Evolutionary conservation across 2,797 vertebrate genomes (phyloP).

Genomic region (Ammospiza maritima): DNA sequence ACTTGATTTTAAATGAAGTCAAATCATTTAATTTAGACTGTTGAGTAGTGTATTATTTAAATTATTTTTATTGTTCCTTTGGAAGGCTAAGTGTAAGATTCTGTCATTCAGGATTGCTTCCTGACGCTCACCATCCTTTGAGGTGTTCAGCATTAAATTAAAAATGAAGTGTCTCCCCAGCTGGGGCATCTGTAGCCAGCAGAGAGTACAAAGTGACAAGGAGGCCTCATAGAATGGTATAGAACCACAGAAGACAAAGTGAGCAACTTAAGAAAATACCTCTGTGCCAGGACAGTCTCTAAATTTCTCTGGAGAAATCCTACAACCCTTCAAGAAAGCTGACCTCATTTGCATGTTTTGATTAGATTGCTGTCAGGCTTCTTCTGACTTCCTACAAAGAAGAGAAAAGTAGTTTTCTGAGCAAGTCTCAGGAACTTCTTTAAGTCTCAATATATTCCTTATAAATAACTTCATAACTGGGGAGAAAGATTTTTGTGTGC

Average conservation of each 20-base stretch:
- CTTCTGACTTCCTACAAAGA: conserved; percentile 23
- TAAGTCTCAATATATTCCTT: not conserved
- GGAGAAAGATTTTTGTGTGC: not conserved
- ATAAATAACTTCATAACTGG: not conserved
- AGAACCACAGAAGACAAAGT: conserved; percentile 32
- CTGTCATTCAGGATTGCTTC: not conserved
- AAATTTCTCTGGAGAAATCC: conserved; percentile 80
- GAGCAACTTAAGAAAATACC: conserved; percentile 43
- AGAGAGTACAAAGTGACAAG: conserved; percentile 2
- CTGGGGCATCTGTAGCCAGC: conserved; percentile 11
- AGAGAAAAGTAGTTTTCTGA: conserved; percentile 3
- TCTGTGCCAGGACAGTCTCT: conserved; percentile 50
- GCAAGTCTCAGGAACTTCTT: conserved; percentile 7
- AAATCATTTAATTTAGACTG: not conserved
- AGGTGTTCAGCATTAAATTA: conserved; percentile 61
- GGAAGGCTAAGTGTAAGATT: not conserved
- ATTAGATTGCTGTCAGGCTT: conserved; percentile 75
- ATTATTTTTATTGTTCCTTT: not conserved
- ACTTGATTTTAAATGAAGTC: not conserved
- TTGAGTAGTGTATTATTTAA: not conserved
- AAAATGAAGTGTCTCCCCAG: conserved; percentile 34
- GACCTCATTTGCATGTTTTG: conserved; percentile 81
- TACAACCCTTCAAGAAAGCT: conserved; percentile 73
- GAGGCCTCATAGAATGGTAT: not conserved
- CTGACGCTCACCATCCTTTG: conserved; percentile 11